phyloP scores from a whole-genome alignment of 2,888 invertebrate genomes.

The Deroplatys truncata region DNA sequence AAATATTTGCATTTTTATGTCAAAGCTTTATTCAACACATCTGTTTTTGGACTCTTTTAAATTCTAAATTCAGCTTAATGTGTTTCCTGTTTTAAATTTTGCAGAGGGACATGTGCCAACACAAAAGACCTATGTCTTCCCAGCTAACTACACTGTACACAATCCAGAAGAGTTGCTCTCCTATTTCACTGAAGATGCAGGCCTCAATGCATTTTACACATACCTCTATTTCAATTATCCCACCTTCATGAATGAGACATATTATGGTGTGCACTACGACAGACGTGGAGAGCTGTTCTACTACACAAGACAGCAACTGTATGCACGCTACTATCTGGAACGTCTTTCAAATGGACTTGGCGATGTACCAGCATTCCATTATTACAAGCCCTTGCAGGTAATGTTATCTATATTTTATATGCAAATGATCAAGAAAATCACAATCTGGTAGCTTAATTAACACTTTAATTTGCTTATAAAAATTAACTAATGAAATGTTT shows the following conservation, averaged over 20 bases:
- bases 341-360: conserved; percentile 65
- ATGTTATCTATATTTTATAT: not conserved
- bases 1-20: too few relatives aligned
- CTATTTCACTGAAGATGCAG: conserved; percentile 69
- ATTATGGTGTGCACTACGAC: conserved; percentile 46
- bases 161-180: conserved; percentile 41
- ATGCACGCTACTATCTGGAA: conserved; percentile 70
- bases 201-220: conserved; percentile 62
- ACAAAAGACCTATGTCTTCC: conserved; percentile 22
- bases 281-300: conserved; percentile 43
- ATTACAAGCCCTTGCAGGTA: conserved; percentile 39
- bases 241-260: conserved; percentile 57
- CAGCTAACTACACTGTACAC: conserved; percentile 28
- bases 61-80: not conserved
- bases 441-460: too few relatives aligned
- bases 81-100: not conserved
- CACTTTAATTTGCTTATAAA: too few relatives aligned
- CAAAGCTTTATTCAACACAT: too few relatives aligned
- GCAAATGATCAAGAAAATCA: too few relatives aligned
- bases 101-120: not conserved
- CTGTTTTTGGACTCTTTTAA: not conserved
- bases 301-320: conserved; percentile 61
- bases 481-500: too few relatives aligned
- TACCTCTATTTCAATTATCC: conserved; percentile 59
- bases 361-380: conserved; percentile 58